These are phyloP conservation scores for Chaetura pelagica DNA, from an alignment of 2,113 vertebrate genomes.

Conservation along the genomic window DNA sequence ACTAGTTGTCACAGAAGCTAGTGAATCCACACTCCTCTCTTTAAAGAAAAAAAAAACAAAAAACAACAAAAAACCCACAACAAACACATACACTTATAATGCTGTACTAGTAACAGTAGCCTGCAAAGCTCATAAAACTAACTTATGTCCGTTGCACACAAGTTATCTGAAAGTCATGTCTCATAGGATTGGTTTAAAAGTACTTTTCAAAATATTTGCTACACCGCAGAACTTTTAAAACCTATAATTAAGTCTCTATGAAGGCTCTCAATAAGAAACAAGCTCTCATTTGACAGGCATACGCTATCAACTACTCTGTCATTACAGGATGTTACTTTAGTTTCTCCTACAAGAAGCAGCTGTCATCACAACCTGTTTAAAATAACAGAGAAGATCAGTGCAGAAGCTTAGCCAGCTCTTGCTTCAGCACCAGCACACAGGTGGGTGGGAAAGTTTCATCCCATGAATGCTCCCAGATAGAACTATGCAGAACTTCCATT, in stretches of 20 bases:
- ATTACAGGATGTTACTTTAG: not conserved
- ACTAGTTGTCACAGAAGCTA: not conserved
- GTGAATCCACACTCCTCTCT: not conserved
- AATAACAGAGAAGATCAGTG: not conserved
- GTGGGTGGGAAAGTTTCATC: not conserved
- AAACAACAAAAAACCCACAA: too few relatives aligned
- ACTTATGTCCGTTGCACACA: not conserved
- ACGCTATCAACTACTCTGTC: not conserved
- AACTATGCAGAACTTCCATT: not conserved
- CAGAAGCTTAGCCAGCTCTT: not conserved
- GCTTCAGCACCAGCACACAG: not conserved
- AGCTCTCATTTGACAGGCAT: not conserved
- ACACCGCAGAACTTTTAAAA: not conserved
- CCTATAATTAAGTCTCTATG: not conserved
- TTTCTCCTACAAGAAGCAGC: not conserved
- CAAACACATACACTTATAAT: not conserved
- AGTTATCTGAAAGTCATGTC: not conserved
- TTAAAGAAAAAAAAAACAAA: not conserved
- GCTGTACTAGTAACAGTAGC: not conserved
- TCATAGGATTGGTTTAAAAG: not conserved
- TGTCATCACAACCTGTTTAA: slow-evolving; percentile 26
- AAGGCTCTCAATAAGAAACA: not conserved
- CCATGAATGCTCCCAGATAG: fast-evolving
- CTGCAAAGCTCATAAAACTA: not conserved
- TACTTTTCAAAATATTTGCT: not conserved